These are phyloP conservation scores for Bufotes viridis DNA, from an alignment of 2,797 vertebrate genomes.

Conservation along the genomic window DNA sequence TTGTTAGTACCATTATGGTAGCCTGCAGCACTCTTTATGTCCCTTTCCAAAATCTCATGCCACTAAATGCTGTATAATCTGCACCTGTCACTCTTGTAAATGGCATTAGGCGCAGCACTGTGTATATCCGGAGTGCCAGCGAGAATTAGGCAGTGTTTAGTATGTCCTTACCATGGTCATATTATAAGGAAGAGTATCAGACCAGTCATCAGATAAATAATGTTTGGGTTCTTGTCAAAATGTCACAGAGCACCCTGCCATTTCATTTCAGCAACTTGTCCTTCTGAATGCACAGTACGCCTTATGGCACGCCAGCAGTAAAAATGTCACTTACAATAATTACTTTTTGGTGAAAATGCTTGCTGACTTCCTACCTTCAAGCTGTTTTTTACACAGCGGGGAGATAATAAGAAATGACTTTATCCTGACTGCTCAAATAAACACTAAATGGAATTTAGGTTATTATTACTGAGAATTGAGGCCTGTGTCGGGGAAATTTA, in stretches of 20 bases:
- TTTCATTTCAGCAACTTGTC: constrained; percentile 82
- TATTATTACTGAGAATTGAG: constrained; percentile 77
- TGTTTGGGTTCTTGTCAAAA: constrained; percentile 81
- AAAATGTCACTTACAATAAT: constrained; percentile 91
- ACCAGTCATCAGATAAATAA: constrained; percentile 72
- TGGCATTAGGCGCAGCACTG: background rate
- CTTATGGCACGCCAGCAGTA: constrained; percentile 86
- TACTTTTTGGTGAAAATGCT: constrained; percentile 86
- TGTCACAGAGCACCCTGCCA: constrained; percentile 84
- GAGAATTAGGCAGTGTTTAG: constrained; percentile 36
- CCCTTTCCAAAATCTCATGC: background rate
- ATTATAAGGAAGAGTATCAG: constrained; percentile 68
- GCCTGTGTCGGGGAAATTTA: constrained; percentile 72
- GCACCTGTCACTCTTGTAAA: constrained; percentile 14
- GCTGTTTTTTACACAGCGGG: constrained; percentile 89
- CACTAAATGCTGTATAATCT: constrained; percentile 15
- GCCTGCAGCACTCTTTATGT: background rate
- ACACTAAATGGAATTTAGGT: constrained; percentile 85
- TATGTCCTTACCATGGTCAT: constrained; percentile 67
- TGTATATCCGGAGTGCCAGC: constrained; percentile 16
- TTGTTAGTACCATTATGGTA: background rate
- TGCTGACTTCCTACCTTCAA: constrained; percentile 91
- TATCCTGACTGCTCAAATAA: constrained; percentile 97
- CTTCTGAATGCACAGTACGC: constrained; percentile 79
- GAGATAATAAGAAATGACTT: constrained; percentile 97